Evolutionary conservation across 2,888 invertebrate genomes (phyloP).

Genomic region (Nomada ruficornis): DNA sequence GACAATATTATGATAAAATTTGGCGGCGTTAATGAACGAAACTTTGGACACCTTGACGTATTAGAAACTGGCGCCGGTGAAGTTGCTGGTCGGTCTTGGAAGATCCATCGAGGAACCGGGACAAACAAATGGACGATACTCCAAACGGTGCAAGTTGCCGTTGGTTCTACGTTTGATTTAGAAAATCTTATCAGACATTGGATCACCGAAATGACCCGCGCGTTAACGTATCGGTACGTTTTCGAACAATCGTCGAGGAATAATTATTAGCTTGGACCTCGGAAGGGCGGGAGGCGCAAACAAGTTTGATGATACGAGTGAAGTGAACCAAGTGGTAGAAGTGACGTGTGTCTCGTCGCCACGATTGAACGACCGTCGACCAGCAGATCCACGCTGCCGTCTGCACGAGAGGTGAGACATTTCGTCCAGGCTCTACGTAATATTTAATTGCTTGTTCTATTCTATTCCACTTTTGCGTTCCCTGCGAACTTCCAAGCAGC

Average conservation of each 20-base stretch:
- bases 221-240: background rate
- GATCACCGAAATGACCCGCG: background rate
- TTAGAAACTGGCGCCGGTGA: background rate
- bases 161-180: background rate
- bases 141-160: too few relatives aligned
- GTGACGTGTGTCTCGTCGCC: conserved; percentile 63
- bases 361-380: conserved; percentile 71
- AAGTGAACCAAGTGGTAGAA: conserved; percentile 66
- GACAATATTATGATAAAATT: conserved; percentile 43
- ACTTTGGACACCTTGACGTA: background rate
- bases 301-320: conserved; percentile 51
- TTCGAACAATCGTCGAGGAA: background rate
- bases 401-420: conserved; percentile 78
- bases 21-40: background rate
- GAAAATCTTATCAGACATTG: background rate
- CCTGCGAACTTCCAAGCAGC: background rate
- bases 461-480: background rate
- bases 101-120: background rate
- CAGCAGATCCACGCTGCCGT: conserved; percentile 79
- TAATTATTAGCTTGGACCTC: conserved; percentile 6
- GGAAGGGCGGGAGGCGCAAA: conserved; percentile 15
- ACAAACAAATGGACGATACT: too few relatives aligned
- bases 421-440: background rate
- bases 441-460: background rate
- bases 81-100: background rate